Percentiles rank a stretch among this genome's conserved stretches.
phyloP scores from a whole-genome alignment of 2,888 invertebrate species.

The Eristalis pertinax region DNA sequence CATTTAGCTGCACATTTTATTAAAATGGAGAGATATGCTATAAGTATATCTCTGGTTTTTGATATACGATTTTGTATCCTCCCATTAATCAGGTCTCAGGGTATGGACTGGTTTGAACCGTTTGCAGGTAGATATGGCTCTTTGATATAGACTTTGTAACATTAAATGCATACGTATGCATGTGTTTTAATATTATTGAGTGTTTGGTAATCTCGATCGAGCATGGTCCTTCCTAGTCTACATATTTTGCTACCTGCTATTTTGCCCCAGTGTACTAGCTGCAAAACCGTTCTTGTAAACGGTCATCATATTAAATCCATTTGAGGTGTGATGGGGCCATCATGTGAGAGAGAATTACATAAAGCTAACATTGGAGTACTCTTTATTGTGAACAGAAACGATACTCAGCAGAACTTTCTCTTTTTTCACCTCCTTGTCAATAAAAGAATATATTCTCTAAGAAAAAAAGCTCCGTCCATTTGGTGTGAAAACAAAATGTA shows the following conservation, averaged over 20 bases:
- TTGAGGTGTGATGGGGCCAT: too few relatives aligned
- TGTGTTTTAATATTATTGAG: slow-evolving; percentile 13
- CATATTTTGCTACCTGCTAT: slow-evolving; percentile 39
- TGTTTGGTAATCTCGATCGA: slow-evolving; percentile 9
- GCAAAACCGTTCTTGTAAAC: neutral
- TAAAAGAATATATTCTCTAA: too few relatives aligned
- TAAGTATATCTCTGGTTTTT: neutral
- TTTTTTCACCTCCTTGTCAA: too few relatives aligned
- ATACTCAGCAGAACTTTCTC: too few relatives aligned
- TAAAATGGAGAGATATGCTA: slow-evolving; percentile 11
- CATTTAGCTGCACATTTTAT: slow-evolving; percentile 55
- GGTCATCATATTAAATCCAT: too few relatives aligned
- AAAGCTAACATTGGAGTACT: too few relatives aligned
- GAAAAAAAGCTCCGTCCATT: too few relatives aligned
- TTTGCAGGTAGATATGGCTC: neutral
- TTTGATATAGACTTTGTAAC: slow-evolving; percentile 8
- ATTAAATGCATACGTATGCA: neutral
- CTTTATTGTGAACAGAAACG: too few relatives aligned
- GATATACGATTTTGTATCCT: slow-evolving; percentile 7
- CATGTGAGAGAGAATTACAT: too few relatives aligned
- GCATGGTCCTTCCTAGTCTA: slow-evolving; percentile 39
- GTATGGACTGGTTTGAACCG: neutral
- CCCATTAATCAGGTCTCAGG: slow-evolving; percentile 3
- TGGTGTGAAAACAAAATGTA: too few relatives aligned
- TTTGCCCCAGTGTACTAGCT: neutral